Evolutionary conservation across 2,797 vertebrate species (phyloP).

Genomic region (Glyptemys insculpta): DNA sequence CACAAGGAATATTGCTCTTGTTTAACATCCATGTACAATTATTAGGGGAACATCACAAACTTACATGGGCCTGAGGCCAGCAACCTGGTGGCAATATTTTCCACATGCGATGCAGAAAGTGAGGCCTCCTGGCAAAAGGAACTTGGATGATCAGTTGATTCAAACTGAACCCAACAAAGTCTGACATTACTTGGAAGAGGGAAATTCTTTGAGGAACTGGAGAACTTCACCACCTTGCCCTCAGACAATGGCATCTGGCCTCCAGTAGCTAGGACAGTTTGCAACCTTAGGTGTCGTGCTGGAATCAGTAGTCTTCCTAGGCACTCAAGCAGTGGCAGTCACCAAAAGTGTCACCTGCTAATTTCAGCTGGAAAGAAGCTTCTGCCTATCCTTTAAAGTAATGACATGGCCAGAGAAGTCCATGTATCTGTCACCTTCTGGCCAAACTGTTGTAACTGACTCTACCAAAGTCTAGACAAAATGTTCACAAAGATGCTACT

Average conservation of each 20-base stretch:
- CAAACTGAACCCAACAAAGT: neutral
- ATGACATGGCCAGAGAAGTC: neutral
- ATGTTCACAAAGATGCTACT: neutral
- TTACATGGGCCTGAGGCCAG: neutral
- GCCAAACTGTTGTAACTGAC: too few species aligned
- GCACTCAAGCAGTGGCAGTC: neutral
- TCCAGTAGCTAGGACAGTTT: neutral
- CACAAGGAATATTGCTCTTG: neutral
- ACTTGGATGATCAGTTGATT: neutral
- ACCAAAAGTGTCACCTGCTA: neutral
- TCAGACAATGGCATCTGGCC: neutral
- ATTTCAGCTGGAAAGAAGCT: neutral
- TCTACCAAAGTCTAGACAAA: neutral
- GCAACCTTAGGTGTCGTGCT: neutral
- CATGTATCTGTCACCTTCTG: fast-evolving
- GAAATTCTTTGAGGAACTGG: neutral
- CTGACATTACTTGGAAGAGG: neutral
- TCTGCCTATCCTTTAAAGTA: neutral
- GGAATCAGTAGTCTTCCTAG: neutral
- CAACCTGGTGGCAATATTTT: neutral
- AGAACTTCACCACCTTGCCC: neutral
- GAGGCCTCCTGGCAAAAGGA: neutral
- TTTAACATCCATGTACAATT: neutral
- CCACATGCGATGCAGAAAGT: neutral
- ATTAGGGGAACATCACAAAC: neutral